These are phyloP conservation scores for Clupea harengus DNA, from an alignment of 2,113 vertebrate species.

Conservation along the genomic window DNA sequence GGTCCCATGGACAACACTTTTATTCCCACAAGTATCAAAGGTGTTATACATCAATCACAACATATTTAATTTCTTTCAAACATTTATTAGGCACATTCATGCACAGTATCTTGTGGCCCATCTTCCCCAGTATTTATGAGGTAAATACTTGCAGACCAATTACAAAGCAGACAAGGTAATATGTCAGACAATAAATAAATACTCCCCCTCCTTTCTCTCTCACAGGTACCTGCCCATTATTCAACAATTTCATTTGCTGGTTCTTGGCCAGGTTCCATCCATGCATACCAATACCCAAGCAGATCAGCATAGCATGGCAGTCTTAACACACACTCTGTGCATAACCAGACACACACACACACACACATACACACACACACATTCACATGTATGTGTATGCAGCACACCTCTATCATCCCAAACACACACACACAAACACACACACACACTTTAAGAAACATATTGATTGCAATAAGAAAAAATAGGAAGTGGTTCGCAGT, in stretches of 20 bases:
- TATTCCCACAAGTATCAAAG: background rate
- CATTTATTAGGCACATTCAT: slow-evolving; percentile 13
- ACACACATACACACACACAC: background rate
- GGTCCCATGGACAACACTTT: background rate
- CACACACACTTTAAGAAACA: background rate
- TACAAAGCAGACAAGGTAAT: slow-evolving; percentile 42
- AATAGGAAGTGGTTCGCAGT: slow-evolving; percentile 23
- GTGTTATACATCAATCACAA: slow-evolving; percentile 3
- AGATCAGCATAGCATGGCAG: slow-evolving; percentile 31
- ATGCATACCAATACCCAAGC: slow-evolving; percentile 54
- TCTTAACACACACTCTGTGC: slow-evolving; percentile 1
- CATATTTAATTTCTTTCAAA: slow-evolving; percentile 21
- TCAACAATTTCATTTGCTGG: slow-evolving; percentile 55
- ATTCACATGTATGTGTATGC: background rate
- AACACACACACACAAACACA: background rate
- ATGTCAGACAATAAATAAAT: slow-evolving; percentile 47
- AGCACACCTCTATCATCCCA: background rate
- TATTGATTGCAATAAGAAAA: background rate
- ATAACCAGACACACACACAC: slow-evolving; percentile 17
- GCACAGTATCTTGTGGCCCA: background rate
- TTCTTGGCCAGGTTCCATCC: slow-evolving; percentile 48
- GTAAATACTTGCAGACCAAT: slow-evolving; percentile 23
- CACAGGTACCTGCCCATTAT: slow-evolving; percentile 65
- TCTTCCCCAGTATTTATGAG: background rate
- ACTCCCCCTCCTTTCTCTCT: slow-evolving; percentile 57